Percentiles rank a stretch among this genome's conserved stretches.
phyloP scores from a whole-genome alignment of 1,140 invertebrate species.

The Formica selysi region DNA sequence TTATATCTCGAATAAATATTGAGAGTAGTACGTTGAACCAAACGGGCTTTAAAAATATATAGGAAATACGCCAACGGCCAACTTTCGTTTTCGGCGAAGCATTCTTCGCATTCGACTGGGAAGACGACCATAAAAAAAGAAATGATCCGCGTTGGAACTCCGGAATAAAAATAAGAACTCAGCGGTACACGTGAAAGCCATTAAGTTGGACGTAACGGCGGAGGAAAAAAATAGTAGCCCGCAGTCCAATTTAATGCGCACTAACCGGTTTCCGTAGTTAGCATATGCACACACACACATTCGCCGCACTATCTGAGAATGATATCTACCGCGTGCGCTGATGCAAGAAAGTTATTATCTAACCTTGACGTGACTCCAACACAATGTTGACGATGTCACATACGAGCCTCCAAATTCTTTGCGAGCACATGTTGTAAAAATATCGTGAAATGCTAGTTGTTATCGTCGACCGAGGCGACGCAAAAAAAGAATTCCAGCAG shows the following conservation, averaged over 20 bases:
- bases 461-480: conserved; percentile 18
- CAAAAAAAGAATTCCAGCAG: background rate
- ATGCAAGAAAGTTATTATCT: conserved; percentile 69
- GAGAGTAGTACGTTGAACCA: background rate
- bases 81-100: conserved; percentile 45
- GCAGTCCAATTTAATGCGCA: conserved; percentile 65
- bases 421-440: conserved; percentile 5
- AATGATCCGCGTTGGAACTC: conserved; percentile 34
- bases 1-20: background rate
- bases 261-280: conserved; percentile 67
- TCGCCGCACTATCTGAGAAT: conserved; percentile 27
- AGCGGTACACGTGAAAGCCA: conserved; percentile 53
- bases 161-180: conserved; percentile 53
- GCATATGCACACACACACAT: background rate
- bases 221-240: conserved; percentile 40
- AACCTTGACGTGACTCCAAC: conserved; percentile 46
- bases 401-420: conserved; percentile 31
- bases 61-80: background rate
- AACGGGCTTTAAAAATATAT: conserved; percentile 10
- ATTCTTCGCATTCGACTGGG: conserved; percentile 26
- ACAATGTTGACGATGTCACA: background rate
- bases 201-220: conserved; percentile 48
- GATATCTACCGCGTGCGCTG: background rate
- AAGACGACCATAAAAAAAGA: conserved; percentile 1
- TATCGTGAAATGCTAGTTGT: background rate